Conservation (phyloP, 1,140 invertebrate genomes). For the Euura lappo region DNA sequence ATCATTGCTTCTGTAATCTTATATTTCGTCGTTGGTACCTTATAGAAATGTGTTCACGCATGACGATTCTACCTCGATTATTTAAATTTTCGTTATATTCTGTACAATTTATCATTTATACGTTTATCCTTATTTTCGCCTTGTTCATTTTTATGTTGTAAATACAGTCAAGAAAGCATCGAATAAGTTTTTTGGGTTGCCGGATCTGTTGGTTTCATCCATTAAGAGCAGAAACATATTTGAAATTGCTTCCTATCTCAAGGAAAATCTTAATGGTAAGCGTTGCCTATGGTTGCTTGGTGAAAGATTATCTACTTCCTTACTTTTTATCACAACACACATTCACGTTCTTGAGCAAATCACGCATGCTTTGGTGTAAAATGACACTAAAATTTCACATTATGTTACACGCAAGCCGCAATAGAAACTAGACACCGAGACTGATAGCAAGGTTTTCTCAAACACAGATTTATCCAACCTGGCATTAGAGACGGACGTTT, state of each 20-base stretch:
- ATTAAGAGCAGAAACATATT: slow-evolving; percentile 61
- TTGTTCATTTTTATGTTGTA: slow-evolving; percentile 47
- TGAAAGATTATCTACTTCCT: neutral
- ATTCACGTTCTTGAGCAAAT: neutral
- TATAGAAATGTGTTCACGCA: no score
- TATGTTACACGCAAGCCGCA: no score
- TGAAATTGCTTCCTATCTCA: slow-evolving; percentile 62
- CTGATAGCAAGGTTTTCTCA: slow-evolving; percentile 11
- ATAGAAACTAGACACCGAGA: no score
- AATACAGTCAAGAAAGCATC: slow-evolving; percentile 53
- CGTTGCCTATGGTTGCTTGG: slow-evolving; percentile 36
- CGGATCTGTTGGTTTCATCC: slow-evolving; percentile 58
- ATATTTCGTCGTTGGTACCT: no score
- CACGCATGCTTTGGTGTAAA: neutral
- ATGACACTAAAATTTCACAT: no score
- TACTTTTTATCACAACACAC: neutral
- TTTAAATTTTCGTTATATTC: no score
- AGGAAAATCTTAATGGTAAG: slow-evolving; percentile 64
- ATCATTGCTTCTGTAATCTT: no score
- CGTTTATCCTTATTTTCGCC: slow-evolving; percentile 23
- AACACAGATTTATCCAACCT: slow-evolving; percentile 78
- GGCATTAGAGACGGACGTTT: slow-evolving; percentile 69
- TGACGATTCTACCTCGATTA: no score
- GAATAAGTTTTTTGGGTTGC: slow-evolving; percentile 56
- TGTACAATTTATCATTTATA: slow-evolving; percentile 22